Percentiles rank a stretch among this genome's conserved stretches.
Conservation (phyloP, 2,888 invertebrate genomes). For the Cataglyphis livida region DNA sequence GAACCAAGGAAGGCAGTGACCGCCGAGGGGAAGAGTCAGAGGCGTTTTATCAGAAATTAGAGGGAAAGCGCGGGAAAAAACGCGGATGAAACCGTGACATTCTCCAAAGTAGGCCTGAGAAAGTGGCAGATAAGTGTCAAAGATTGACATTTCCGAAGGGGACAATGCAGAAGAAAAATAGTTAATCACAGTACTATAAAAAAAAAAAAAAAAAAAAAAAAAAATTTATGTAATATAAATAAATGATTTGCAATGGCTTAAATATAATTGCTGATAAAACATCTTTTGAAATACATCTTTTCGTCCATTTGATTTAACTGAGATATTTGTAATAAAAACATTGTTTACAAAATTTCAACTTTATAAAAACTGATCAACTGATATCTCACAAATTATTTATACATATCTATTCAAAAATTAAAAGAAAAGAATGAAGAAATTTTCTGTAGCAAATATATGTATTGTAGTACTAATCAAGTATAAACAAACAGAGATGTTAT, state of each 20-base stretch:
- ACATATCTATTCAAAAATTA: not conserved
- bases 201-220: not conserved
- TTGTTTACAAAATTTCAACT: not conserved
- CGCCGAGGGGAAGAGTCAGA: conserved; percentile 56
- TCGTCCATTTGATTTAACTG: not conserved
- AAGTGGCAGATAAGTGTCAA: conserved; percentile 48
- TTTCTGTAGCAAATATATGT: not conserved
- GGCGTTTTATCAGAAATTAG: conserved; percentile 78
- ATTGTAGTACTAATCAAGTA: not conserved
- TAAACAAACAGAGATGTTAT: not conserved
- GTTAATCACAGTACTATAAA: not conserved
- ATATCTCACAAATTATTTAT: conserved; percentile 7
- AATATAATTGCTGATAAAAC: not conserved
- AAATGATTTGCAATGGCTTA: not conserved
- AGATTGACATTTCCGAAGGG: conserved; percentile 46
- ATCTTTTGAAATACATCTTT: not conserved
- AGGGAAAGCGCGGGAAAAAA: conserved; percentile 68
- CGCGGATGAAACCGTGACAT: conserved; percentile 8
- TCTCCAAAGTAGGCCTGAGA: not conserved
- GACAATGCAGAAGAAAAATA: conserved; percentile 16
- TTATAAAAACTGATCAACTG: not conserved
- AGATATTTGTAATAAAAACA: not conserved
- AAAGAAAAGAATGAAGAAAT: not conserved
- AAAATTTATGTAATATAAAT: not conserved
- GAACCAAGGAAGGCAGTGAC: conserved; percentile 69